Evolutionary conservation across 1,140 invertebrate genomes (phyloP).

Genomic region (Panagrolaimus sp.): DNA sequence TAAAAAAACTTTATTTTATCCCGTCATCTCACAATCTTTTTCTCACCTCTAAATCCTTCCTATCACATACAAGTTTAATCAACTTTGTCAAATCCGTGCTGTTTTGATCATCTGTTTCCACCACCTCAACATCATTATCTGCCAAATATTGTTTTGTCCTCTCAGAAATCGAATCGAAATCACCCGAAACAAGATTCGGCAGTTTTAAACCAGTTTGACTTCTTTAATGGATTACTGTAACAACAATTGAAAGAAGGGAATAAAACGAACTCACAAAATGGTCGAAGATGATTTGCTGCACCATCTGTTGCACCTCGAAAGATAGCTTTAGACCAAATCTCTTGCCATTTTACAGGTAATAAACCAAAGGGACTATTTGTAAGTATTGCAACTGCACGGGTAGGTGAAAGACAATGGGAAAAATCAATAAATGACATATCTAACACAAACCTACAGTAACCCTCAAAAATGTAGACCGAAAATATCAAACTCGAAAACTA

Average conservation of each 20-base stretch:
- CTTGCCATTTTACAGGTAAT: not conserved
- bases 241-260: not conserved
- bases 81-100: slow-evolving; percentile 21
- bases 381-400: not conserved
- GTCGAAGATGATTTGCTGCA: slow-evolving; percentile 15
- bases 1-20: slow-evolving; percentile 11
- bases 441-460: not conserved
- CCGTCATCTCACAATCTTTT: not conserved
- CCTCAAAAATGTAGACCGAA: not conserved
- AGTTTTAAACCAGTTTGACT: not conserved
- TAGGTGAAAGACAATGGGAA: not conserved
- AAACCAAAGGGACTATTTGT: not conserved
- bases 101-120: slow-evolving; percentile 18
- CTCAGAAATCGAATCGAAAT: slow-evolving; percentile 20
- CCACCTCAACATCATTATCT: not conserved
- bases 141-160: slow-evolving; percentile 16
- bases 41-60: not conserved
- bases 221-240: not conserved
- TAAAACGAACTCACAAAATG: not conserved
- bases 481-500: not conserved
- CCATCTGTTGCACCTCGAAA: slow-evolving; percentile 15
- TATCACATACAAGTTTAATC: not conserved
- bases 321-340: not conserved
- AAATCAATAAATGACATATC: slow-evolving; percentile 1
- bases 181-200: slow-evolving; percentile 20